These are phyloP conservation scores for Noctua janthina DNA, from an alignment of 2,888 invertebrate species.

Conservation along the genomic window DNA sequence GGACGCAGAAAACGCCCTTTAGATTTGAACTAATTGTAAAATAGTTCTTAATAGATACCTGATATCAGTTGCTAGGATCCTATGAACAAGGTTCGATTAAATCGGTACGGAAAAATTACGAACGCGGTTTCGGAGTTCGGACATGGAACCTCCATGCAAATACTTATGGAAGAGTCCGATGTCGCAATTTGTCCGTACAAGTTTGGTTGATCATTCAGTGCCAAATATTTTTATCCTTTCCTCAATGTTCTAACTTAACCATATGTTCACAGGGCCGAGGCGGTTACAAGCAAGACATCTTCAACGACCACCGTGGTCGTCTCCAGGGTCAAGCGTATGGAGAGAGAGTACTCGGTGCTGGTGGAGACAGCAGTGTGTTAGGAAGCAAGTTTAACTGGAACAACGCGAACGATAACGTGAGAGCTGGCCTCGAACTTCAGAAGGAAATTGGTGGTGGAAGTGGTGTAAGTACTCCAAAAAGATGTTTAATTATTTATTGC, in stretches of 20 bases:
- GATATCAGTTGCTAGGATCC: background rate
- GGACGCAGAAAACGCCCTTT: background rate
- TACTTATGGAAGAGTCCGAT: background rate
- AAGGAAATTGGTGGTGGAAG: conserved; percentile 77
- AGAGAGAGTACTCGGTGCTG: conserved; percentile 75
- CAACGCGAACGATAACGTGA: conserved; percentile 72
- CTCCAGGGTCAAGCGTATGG: conserved; percentile 78
- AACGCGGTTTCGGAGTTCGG: background rate
- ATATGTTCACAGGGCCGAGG: conserved; percentile 75
- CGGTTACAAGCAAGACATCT: conserved; percentile 80
- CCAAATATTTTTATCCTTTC: background rate
- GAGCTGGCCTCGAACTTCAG: conserved; percentile 77
- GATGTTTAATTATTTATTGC: background rate
- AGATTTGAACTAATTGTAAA: too few relatives aligned
- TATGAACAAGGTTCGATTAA: background rate
- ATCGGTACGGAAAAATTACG: background rate
- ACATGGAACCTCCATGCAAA: too few relatives aligned
- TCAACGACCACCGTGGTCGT: conserved; percentile 79
- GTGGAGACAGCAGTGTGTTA: conserved; percentile 76
- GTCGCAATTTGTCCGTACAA: background rate
- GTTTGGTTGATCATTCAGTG: background rate
- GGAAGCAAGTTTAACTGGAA: conserved; percentile 80
- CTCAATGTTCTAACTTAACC: background rate
- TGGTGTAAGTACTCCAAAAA: conserved; percentile 72
- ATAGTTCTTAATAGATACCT: background rate